phyloP scores from a whole-genome alignment of 2,888 invertebrate genomes.

The Chirona hameri region DNA sequence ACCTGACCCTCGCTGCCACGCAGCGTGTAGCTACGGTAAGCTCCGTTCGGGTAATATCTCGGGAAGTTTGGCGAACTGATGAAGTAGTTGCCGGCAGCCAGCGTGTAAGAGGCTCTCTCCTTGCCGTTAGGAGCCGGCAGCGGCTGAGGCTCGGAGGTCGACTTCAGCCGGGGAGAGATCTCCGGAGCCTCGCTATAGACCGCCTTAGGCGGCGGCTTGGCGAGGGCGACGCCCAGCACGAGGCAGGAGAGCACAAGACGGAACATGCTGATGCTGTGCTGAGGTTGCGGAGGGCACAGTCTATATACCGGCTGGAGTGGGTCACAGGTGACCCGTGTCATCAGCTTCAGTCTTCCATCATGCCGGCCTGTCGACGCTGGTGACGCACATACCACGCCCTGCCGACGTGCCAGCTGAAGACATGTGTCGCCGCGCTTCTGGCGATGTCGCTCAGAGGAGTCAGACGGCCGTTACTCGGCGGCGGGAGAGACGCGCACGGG shows the following conservation, averaged over 20 bases:
- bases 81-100: background rate
- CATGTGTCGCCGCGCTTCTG: too few relatives aligned
- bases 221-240: background rate
- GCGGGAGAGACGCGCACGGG: too few relatives aligned
- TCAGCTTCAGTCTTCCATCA: too few relatives aligned
- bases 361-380: too few relatives aligned
- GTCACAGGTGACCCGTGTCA: too few relatives aligned
- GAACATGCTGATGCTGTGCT: background rate
- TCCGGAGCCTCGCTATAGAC: background rate
- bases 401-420: too few relatives aligned
- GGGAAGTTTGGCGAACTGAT: background rate
- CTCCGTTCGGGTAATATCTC: background rate
- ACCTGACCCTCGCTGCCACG: background rate
- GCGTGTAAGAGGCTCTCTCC: background rate
- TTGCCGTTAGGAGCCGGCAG: background rate
- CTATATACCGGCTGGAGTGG: too few relatives aligned
- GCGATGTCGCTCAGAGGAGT: too few relatives aligned
- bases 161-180: background rate
- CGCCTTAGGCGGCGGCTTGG: background rate
- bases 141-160: background rate
- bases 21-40: background rate
- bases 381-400: too few relatives aligned
- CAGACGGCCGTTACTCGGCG: too few relatives aligned
- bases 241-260: background rate
- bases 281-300: too few relatives aligned